Conservation (phyloP, 2,888 invertebrate species). For the Dryomyza anilis region DNA sequence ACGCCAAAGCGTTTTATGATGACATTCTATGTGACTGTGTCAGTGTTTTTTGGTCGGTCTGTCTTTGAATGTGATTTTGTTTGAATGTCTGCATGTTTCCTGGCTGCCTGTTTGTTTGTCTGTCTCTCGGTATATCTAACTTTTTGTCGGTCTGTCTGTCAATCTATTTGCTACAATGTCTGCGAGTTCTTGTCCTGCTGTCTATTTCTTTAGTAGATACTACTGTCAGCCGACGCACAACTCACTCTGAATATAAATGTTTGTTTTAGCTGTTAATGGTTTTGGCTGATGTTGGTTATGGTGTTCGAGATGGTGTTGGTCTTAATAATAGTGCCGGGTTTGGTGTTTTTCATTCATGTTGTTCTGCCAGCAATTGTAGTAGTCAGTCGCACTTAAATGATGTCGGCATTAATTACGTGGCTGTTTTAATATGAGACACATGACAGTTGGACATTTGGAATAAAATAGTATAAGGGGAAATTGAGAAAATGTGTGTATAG, state of each 20-base stretch:
- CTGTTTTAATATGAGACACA: neutral
- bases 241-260: slow-evolving; percentile 1
- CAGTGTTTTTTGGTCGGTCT: neutral
- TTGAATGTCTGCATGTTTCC: neutral
- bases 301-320: neutral
- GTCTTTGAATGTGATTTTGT: neutral
- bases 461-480: no score
- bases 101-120: neutral
- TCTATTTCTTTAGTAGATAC: neutral
- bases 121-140: neutral
- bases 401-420: neutral
- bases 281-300: neutral
- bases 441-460: neutral
- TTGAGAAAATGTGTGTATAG: no score
- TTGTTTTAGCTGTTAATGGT: slow-evolving; percentile 3
- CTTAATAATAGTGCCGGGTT: neutral
- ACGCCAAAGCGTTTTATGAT: neutral
- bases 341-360: neutral
- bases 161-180: neutral
- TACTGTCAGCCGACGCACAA: neutral
- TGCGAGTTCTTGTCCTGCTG: neutral
- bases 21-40: neutral
- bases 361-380: neutral
- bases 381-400: neutral
- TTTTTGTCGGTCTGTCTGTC: neutral